These are phyloP conservation scores for Orbicella faveolata DNA, from an alignment of 64 coral and sea anemone species.

Conservation along the genomic window DNA sequence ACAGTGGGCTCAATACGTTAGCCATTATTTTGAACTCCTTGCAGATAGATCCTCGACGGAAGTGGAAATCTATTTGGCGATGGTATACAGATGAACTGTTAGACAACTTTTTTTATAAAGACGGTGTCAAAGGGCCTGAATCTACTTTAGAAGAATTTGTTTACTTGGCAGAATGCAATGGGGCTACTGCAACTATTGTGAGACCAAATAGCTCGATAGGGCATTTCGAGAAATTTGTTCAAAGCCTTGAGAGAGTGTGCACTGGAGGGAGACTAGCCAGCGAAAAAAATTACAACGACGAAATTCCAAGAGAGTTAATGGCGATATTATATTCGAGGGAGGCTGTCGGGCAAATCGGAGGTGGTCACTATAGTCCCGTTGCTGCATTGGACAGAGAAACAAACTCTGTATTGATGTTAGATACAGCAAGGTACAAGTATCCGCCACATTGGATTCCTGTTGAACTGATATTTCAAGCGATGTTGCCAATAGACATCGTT, in stretches of 20 bases:
- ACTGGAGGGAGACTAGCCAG: conserved; percentile 14
- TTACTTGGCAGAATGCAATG: conserved; percentile 79
- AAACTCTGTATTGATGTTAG: conserved; percentile 81
- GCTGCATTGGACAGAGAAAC: conserved; percentile 69
- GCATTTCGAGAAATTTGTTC: conserved; percentile 52
- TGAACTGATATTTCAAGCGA: conserved; percentile 61
- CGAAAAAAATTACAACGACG: neutral
- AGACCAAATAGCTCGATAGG: conserved; percentile 29
- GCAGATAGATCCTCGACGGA: conserved; percentile 67
- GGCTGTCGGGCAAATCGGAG: conserved; percentile 60
- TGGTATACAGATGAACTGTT: conserved; percentile 88
- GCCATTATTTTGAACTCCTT: conserved; percentile 83
- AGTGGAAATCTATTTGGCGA: conserved; percentile 73
- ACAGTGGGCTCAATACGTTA: conserved; percentile 80
- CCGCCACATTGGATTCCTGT: conserved; percentile 85
- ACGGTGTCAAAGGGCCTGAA: conserved; percentile 54
- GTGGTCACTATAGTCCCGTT: conserved; percentile 89
- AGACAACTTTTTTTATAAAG: conserved; percentile 61
- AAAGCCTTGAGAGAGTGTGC: conserved; percentile 50
- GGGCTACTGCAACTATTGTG: conserved; percentile 57
- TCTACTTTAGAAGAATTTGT: conserved; percentile 82
- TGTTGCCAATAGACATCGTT: conserved; percentile 60
- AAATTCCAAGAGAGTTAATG: conserved; percentile 53
- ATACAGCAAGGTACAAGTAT: conserved; percentile 91
- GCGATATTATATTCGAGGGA: conserved; percentile 65